Evolutionary conservation across 2,113 vertebrate genomes (phyloP), one percentile per base, ranked within the genome.

Genomic region (Xiphorhynchus elegans): DNA sequence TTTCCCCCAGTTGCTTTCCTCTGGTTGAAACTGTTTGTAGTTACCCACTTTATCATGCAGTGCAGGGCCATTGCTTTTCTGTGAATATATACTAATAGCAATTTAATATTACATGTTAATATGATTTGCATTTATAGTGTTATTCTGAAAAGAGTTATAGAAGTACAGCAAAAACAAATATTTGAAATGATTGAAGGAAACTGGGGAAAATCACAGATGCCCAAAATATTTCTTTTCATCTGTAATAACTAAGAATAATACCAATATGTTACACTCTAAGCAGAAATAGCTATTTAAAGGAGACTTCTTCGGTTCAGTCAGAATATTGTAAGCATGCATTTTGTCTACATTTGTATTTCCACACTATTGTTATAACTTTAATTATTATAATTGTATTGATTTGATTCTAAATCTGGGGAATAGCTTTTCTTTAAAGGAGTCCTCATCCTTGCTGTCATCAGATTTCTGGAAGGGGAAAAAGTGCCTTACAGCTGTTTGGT

Each of bases 1-100:
- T 96, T 96, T 97, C 96, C 95, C 75, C 89, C 70, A 96, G 96
- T 96, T 97, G 84, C 67, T 94, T 93, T 96, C 80, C 88, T 95
- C 84, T 79, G 86, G 97, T 83, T 90, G 49, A 94, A 95, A 60
- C 59, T 95, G 72, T 90, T 72, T 95, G 92, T 72, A 88, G 64
- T 62, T 83, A 55, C 59, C 70, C 31, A 93, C 69, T 94, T 96
- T 93, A 93, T 90, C 95, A 52, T 46, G 84, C 88, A 59, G 59
- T 29, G 73, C 42, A 86, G 31, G 46, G 69, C 58, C 64, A 91
- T 74, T 83, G 33, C 59, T 85, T 62, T 66, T 62, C 79, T 76
- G 39, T 33, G 70, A 72, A 70, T 82, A 53, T 44, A 94, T 58
- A 89, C 59, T 91, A 85, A 76, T 70, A 92, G 73, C 93, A 68